These are phyloP conservation scores for Emydoidea blandingii DNA, from an alignment of 2,797 vertebrate species.

Conservation along the genomic window DNA sequence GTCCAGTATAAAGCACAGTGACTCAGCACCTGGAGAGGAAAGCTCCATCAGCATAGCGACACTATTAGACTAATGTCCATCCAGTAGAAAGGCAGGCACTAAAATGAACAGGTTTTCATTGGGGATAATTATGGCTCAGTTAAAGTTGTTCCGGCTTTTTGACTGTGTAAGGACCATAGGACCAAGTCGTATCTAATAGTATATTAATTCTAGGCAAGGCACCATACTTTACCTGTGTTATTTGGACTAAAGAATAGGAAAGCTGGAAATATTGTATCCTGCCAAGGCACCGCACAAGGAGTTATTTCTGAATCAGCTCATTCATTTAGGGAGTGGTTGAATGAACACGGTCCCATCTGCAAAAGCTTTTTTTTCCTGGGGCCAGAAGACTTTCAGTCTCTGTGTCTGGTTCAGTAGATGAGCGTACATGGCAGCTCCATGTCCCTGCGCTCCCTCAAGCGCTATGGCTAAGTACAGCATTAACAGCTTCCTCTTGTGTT, in stretches of 20 bases:
- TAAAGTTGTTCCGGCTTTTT: background rate
- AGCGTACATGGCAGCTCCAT: rapidly evolving
- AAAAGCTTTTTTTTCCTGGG: background rate
- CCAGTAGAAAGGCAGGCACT: background rate
- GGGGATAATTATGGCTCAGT: background rate
- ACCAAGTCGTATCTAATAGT: background rate
- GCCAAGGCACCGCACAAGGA: background rate
- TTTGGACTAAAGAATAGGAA: background rate
- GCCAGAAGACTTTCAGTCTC: background rate
- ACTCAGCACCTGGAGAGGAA: background rate
- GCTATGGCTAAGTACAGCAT: background rate
- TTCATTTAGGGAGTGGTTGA: background rate
- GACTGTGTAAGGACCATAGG: background rate
- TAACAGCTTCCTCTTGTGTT: background rate
- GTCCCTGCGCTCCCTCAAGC: background rate
- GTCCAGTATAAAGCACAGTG: background rate
- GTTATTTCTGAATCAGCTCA: background rate
- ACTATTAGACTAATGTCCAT: background rate
- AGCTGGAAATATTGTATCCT: background rate
- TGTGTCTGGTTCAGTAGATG: background rate
- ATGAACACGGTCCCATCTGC: background rate
- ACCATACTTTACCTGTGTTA: background rate
- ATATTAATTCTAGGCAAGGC: background rate
- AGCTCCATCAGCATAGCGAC: background rate
- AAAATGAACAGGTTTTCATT: background rate